Conservation (phyloP, 2,797 vertebrate species). For the Eptatretus atami region DNA sequence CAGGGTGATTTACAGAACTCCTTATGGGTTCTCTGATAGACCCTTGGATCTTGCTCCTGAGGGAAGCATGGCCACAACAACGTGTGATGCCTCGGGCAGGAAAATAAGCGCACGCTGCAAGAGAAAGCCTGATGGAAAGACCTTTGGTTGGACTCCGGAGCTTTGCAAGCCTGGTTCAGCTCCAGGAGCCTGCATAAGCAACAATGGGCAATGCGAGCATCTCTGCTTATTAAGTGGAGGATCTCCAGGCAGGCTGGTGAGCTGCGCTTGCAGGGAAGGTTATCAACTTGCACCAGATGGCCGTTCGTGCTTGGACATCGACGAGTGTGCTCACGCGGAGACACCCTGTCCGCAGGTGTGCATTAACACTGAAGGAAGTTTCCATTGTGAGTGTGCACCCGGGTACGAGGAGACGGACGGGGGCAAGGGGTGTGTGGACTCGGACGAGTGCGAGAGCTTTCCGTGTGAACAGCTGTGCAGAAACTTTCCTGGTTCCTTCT, state of each 20-base stretch:
- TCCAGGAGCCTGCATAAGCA: not conserved
- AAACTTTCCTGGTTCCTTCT: not conserved
- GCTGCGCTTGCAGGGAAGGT: not conserved
- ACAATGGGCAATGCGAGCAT: not conserved
- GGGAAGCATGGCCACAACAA: not conserved
- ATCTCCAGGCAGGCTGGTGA: too few species aligned
- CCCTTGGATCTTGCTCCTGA: not conserved
- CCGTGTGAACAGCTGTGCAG: not conserved
- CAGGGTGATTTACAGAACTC: not conserved
- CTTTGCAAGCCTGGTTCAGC: not conserved
- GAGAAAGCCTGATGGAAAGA: not conserved
- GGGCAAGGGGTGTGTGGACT: not conserved
- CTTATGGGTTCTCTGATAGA: not conserved
- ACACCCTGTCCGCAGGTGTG: slow-evolving; percentile 1
- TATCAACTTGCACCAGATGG: slow-evolving; percentile 2
- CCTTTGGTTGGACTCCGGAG: not conserved
- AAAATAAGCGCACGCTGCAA: not conserved
- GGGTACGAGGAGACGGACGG: not conserved
- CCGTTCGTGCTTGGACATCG: not conserved
- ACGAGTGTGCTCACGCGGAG: not conserved
- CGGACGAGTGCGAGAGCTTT: not conserved
- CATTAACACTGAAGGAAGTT: slow-evolving; percentile 3
- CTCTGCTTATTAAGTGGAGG: not conserved
- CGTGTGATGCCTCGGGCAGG: not conserved
- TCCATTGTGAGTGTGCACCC: not conserved